phyloP scores from a whole-genome alignment of 2,113 vertebrate genomes.

The Saguinus imperator region DNA sequence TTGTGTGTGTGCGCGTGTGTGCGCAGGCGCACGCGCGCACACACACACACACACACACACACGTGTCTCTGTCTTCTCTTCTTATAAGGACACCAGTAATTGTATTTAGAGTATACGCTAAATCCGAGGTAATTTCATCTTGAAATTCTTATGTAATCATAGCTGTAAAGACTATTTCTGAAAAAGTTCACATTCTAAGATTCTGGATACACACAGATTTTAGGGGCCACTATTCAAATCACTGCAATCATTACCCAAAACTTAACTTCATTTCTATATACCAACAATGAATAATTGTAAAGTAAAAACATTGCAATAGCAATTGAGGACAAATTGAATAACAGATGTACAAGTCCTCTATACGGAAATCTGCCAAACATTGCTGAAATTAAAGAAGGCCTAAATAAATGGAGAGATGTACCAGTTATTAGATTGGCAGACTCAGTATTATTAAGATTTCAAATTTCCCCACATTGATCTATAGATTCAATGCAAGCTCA shows the following conservation, averaged over 20 bases:
- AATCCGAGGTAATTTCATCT: background rate
- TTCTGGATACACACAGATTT: background rate
- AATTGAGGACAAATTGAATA: background rate
- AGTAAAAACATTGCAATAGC: background rate
- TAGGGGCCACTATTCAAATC: background rate
- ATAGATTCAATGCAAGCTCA: background rate
- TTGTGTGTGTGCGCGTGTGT: background rate
- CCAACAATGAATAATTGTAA: background rate
- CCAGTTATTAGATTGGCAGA: background rate
- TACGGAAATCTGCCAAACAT: background rate
- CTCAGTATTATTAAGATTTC: background rate
- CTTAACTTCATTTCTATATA: background rate
- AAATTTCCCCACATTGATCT: background rate
- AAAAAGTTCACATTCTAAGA: background rate
- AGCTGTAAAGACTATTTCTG: background rate
- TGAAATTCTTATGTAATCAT: background rate
- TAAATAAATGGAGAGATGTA: background rate
- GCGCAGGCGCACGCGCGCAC: no score
- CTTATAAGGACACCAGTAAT: background rate
- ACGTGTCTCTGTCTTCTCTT: background rate
- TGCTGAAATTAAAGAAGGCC: conserved; percentile 1
- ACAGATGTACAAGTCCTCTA: background rate
- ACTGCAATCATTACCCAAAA: background rate
- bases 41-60: no score
- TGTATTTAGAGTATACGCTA: background rate